Evolutionary conservation across 2,888 invertebrate species (phyloP), one percentile per base, ranked within the genome.

Genomic region (Spilarctia lutea): DNA sequence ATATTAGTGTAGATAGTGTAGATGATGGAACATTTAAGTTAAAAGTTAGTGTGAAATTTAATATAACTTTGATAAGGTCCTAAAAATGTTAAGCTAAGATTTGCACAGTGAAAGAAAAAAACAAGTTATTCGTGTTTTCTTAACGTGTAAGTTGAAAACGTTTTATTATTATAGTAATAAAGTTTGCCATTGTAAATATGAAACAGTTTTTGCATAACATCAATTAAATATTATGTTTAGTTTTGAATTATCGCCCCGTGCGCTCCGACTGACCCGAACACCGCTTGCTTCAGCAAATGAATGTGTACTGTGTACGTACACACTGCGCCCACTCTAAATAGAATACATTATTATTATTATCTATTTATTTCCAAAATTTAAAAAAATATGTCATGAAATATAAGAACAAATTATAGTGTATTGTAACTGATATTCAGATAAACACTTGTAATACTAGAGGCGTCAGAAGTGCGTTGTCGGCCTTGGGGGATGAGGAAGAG

Each of bases 281-380:
- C 79, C 84, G 85, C 83, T 84, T 85, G 85, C 85, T 85, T 85
- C 85, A 78, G 81, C 85, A 84, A 85, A 85, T 85, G 85, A 85
- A 85, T 85, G 84, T 85, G 79, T 84, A 84, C 83, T 71, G 77
- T 71, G 74, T 7, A 27, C n/a, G 85, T 83, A 78, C 85, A 85
- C 20, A 85, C 75, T 77, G 11, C 68, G 75, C 0, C 18, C 20
- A 60, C 71, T 81, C 77, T 35, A 75, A 72, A 71, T 27, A 33
- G 48, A 48, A 2, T 48, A 2, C 7, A 48, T 48, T 18, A 65
- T 65, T 48, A 78, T 71, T 74, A 76, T 73, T 77, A 72, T 71
- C 4, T 11, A 42, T 42, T 7, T 42, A n/a, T n/a, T n/a, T n/a
- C n/a, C n/a, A n/a, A n/a, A n/a, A n/a, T n/a, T n/a, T n/a, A n/a